Conservation (phyloP, 2,888 invertebrate genomes). For the Bombylius major region DNA sequence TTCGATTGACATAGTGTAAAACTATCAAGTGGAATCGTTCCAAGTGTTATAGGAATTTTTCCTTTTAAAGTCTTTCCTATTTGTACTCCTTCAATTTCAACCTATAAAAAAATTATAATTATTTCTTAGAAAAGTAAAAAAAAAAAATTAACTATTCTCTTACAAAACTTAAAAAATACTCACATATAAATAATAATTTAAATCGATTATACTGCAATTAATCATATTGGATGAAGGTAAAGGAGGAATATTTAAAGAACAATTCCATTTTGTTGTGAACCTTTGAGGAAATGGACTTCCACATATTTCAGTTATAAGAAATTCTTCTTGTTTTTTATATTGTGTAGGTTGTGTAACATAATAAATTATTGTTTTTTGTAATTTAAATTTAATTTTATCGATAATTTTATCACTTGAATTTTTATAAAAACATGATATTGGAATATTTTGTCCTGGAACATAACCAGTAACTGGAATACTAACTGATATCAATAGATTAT, state of each 20-base stretch:
- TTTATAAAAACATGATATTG: background rate
- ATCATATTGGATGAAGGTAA: background rate
- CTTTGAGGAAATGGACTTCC: background rate
- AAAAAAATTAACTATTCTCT: too few relatives aligned
- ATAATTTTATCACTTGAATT: background rate
- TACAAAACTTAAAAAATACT: background rate
- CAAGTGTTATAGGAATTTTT: background rate
- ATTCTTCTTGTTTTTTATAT: background rate
- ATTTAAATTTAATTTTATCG: background rate
- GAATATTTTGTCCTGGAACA: conserved; percentile 4
- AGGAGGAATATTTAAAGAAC: background rate
- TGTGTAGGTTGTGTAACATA: background rate
- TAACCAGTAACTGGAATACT: background rate
- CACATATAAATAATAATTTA: background rate
- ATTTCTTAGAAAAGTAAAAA: background rate
- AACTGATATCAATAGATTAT: background rate
- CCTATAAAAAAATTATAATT: background rate
- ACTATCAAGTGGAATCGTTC: background rate
- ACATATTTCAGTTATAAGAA: background rate
- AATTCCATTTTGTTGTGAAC: background rate
- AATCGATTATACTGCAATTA: background rate
- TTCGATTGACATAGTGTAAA: background rate
- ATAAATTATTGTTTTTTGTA: background rate
- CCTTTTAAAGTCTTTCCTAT: background rate
- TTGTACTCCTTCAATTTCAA: background rate